Percentiles rank a stretch among this genome's conserved stretches.
These are phyloP conservation scores for Liposcelis brunnea DNA, from an alignment of 2,888 invertebrate genomes.

Conservation along the genomic window DNA sequence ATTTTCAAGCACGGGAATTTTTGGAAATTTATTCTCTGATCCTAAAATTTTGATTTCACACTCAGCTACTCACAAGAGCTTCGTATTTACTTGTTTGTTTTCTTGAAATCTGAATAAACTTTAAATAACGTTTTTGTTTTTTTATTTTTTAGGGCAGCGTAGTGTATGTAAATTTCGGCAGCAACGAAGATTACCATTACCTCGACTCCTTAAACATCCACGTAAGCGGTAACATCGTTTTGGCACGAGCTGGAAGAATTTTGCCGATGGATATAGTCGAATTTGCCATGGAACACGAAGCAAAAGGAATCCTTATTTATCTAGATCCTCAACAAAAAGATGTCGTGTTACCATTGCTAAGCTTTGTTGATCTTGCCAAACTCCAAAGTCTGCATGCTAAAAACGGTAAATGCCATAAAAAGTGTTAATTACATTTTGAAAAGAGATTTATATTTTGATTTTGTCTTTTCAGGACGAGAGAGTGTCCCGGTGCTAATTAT, in stretches of 20 bases:
- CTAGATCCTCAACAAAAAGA: slow-evolving; percentile 1
- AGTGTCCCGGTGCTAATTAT: neutral
- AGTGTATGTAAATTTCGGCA: slow-evolving; percentile 1
- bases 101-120: too few species aligned
- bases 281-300: neutral
- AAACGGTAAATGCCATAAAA: neutral
- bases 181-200: slow-evolving; percentile 3
- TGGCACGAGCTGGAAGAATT: slow-evolving; percentile 4
- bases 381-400: neutral
- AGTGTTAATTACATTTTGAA: neutral
- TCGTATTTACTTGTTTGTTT: too few species aligned
- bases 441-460: neutral
- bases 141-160: neutral
- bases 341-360: neutral
- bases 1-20: too few species aligned
- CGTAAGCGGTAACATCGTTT: neutral
- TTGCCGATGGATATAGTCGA: neutral
- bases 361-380: neutral
- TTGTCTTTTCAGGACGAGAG: neutral
- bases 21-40: too few species aligned
- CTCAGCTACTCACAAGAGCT: too few species aligned
- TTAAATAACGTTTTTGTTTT: neutral
- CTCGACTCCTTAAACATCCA: neutral
- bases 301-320: neutral
- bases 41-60: too few species aligned